These are phyloP conservation scores for Penelope pileata DNA, from an alignment of 2,113 vertebrate species.

Conservation along the genomic window DNA sequence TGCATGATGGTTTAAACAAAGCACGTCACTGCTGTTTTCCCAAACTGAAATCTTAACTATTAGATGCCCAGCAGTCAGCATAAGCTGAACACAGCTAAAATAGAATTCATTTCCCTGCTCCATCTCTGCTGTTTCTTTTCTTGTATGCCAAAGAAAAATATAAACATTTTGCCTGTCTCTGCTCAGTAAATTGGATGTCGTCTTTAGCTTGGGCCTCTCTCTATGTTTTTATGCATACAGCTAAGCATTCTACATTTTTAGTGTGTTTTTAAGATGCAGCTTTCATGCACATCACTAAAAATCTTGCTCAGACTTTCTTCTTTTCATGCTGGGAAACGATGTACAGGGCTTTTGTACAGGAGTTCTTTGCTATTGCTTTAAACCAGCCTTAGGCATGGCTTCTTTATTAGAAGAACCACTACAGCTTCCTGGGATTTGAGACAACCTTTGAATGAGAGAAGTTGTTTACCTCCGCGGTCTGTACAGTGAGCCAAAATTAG, in stretches of 20 bases:
- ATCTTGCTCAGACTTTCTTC: neutral
- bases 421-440: neutral
- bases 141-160: neutral
- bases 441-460: neutral
- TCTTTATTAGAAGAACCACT: neutral
- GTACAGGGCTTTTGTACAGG: neutral
- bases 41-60: conserved; percentile 1
- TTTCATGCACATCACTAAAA: neutral
- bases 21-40: neutral
- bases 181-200: neutral
- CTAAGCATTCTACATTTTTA: neutral
- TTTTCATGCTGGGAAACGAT: neutral
- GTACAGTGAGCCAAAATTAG: neutral
- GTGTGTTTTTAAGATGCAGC: neutral
- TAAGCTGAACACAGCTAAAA: neutral
- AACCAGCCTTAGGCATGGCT: neutral
- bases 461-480: neutral
- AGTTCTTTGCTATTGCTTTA: neutral
- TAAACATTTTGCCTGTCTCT: neutral
- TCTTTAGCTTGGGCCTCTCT: neutral
- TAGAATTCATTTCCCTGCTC: neutral
- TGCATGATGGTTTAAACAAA: neutral
- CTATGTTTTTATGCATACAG: neutral
- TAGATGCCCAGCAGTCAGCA: neutral
- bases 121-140: neutral